Base-by-base conservation (phyloP, 2,113 vertebrate species). In the Amazona guildingii region DNA sequence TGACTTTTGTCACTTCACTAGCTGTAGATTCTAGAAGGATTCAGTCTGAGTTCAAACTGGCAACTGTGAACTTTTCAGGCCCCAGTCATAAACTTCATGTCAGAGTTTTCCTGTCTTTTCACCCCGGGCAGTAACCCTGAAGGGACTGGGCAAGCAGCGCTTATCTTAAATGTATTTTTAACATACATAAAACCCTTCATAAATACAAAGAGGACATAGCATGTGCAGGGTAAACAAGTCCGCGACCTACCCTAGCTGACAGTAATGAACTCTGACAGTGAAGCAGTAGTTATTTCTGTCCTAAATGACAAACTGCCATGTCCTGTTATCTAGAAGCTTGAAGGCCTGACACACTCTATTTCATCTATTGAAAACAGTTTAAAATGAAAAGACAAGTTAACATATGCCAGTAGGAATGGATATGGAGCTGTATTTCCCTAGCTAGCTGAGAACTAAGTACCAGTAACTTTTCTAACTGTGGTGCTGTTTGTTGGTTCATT, bases 261-360 rank as follows among this genome's bases (percentile, higher is more conserved):
- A 87, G 72, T 96, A 97, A 97, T 81, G 67, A 94, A 76, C 86
- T 96, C 86, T 92, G 97, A 96, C 13, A 14, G 87, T 77, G 78
- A 86, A 92, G 92, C 83, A 84, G 72, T 75, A 76, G 93, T 95
- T 96, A 95, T 96, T 97, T 95, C 90, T 91, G 92, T 96, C 88
- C 86, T 81, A 76, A 90, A 96, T 95, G 93, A 96, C 97, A 91
- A 94, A 94, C 81, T 97, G 95, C 78, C 95, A 86, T 83, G 78
- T 97, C 83, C 86, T 84, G 92, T 97, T 97, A 95, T 61, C 88
- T 44, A 75, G 84, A 85, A 93, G 39, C 43, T 96, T 88, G 78
- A 93, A 92, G 80, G 64, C 31, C 78, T 95, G 95, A 91, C 96
- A 95, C 66, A 92, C 31, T 83, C 88, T 91, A 81, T 96, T 96